phyloP scores from a whole-genome alignment of 1,140 invertebrate genomes.

The Pseudomyrmex gracilis region DNA sequence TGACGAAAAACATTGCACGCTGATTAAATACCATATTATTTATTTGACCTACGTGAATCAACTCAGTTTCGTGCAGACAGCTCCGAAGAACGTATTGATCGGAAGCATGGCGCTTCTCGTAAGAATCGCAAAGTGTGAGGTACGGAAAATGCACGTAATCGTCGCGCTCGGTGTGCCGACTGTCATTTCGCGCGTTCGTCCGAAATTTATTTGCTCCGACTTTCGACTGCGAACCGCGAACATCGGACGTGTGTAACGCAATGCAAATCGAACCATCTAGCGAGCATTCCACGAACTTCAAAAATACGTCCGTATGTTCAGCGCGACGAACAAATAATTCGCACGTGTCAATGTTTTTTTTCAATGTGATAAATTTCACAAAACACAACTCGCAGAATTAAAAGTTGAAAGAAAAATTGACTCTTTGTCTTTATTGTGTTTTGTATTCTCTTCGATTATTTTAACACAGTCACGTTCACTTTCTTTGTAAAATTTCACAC shows the following conservation, averaged over 20 bases:
- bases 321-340: conserved; percentile 39
- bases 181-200: background rate
- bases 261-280: conserved; percentile 65
- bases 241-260: conserved; percentile 11
- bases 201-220: background rate
- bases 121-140: conserved; percentile 76
- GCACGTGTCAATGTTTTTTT: background rate
- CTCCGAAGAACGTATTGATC: conserved; percentile 48
- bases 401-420: background rate
- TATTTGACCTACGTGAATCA: conserved; percentile 54
- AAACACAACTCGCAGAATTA: background rate
- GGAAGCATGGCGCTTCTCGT: conserved; percentile 76
- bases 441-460: background rate
- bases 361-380: background rate
- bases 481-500: background rate
- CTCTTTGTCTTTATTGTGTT: conserved; percentile 17
- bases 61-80: conserved; percentile 62
- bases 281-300: conserved; percentile 66
- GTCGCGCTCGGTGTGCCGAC: background rate
- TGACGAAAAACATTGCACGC: conserved; percentile 36
- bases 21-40: conserved; percentile 65
- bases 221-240: background rate
- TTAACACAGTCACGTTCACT: background rate
- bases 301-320: conserved; percentile 13
- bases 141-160: conserved; percentile 52